Evolutionary conservation across 2,113 vertebrate genomes (phyloP).

Genomic region (Grantiella picta): DNA sequence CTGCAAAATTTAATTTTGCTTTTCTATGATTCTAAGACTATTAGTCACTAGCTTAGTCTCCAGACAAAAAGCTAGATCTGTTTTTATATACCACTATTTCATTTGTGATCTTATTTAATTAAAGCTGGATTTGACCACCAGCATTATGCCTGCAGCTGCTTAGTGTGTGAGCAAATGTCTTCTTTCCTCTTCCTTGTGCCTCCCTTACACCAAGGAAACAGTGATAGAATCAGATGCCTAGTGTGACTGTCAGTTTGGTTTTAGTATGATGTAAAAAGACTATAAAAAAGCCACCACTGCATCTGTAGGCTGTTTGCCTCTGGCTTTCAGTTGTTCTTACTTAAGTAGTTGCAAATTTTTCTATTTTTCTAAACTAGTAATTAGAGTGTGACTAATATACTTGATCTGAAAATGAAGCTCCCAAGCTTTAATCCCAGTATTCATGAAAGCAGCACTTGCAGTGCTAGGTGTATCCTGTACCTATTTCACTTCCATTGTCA

Average conservation of each 20-base stretch:
- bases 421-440: not conserved
- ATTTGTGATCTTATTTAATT: not conserved
- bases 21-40: not conserved
- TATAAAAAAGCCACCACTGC: not conserved
- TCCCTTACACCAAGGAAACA: not conserved
- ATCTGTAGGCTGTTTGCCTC: not conserved
- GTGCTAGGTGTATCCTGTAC: not conserved
- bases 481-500: not conserved
- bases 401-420: not conserved
- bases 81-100: not conserved
- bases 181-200: not conserved
- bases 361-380: not conserved
- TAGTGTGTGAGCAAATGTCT: not conserved
- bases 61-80: not conserved
- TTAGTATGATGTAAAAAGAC: not conserved
- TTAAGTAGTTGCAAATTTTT: not conserved
- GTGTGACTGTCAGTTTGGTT: not conserved
- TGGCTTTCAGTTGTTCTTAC: not conserved
- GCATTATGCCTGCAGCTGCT: not conserved
- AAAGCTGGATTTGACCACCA: not conserved
- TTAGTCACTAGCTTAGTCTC: not conserved
- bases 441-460: not conserved
- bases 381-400: not conserved
- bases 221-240: not conserved
- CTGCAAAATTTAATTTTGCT: not conserved